phyloP scores from a whole-genome alignment of 2,797 vertebrate species.

The Microctenopoma stevenorrisi region DNA sequence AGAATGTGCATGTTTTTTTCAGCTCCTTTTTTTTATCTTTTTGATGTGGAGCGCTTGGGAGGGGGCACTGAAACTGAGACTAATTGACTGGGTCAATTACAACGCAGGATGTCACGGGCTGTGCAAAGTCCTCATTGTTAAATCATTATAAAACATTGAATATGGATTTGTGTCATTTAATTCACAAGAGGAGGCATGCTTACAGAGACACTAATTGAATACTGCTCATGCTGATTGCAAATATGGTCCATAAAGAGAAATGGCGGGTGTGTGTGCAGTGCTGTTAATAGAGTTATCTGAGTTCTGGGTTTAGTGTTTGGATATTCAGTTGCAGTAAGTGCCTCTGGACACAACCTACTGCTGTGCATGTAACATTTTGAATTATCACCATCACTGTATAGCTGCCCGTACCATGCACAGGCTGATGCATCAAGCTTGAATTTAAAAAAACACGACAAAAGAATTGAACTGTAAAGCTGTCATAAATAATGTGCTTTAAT shows the following conservation, averaged over 20 bases:
- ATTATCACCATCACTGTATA: not conserved
- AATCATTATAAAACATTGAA: constrained; percentile 76
- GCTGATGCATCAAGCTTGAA: not conserved
- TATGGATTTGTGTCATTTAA: constrained; percentile 75
- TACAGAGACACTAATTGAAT: constrained; percentile 62
- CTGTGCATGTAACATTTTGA: not conserved
- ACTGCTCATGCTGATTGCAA: constrained; percentile 63
- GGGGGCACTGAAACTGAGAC: constrained; percentile 30
- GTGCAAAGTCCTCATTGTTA: constrained; percentile 65
- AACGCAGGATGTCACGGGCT: constrained; percentile 32
- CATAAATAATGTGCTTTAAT: no score
- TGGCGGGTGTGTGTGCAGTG: constrained; percentile 16
- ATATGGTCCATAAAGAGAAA: constrained; percentile 49
- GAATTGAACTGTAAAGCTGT: no score
- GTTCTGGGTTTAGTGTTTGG: not conserved
- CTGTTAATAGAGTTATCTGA: constrained; percentile 45
- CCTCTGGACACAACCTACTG: not conserved
- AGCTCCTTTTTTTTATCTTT: constrained; percentile 10
- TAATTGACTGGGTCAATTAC: constrained; percentile 74
- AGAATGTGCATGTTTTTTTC: constrained; percentile 1
- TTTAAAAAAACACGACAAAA: no score
- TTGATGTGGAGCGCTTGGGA: constrained; percentile 24
- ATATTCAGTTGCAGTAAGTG: not conserved
- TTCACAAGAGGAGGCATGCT: constrained; percentile 62
- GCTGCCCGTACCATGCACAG: not conserved